phyloP scores from a whole-genome alignment of 2,113 vertebrate species.

The Bubo scandiacus region DNA sequence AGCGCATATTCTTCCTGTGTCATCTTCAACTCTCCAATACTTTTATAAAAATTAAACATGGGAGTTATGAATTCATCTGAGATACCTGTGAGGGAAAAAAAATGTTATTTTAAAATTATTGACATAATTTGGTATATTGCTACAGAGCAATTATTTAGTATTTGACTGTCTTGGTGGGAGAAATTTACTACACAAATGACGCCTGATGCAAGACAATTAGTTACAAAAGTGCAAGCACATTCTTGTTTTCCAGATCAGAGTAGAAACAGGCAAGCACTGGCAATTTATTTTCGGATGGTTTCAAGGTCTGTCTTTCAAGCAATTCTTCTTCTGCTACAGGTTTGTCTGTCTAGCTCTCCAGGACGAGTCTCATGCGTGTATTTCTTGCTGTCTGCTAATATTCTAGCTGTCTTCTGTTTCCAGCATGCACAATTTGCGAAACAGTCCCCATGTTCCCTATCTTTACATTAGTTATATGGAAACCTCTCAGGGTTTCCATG shows the following conservation, averaged over 20 bases:
- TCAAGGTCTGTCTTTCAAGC: neutral
- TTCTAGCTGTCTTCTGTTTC: neutral
- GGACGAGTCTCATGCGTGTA: neutral
- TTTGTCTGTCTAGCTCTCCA: neutral
- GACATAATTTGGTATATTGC: neutral
- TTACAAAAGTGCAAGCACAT: neutral
- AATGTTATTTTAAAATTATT: neutral
- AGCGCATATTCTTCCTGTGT: slow-evolving; percentile 91
- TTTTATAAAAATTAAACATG: slow-evolving; percentile 98
- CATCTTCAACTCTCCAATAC: slow-evolving; percentile 91
- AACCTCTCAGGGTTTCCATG: neutral
- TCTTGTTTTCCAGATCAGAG: neutral
- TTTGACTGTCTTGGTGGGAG: neutral
- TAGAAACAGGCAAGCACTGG: neutral
- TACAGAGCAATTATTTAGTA: neutral
- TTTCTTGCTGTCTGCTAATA: neutral
- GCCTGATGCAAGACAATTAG: neutral
- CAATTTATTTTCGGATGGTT: neutral
- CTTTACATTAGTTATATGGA: neutral
- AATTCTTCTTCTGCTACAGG: neutral
- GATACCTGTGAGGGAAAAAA: slow-evolving; percentile 80
- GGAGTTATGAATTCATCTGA: slow-evolving; percentile 94
- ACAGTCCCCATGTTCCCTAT: neutral
- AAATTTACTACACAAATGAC: neutral
- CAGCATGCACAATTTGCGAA: neutral